Evolutionary conservation across 2,113 vertebrate species (phyloP).

Genomic region (Nycticryphes semicollaris): DNA sequence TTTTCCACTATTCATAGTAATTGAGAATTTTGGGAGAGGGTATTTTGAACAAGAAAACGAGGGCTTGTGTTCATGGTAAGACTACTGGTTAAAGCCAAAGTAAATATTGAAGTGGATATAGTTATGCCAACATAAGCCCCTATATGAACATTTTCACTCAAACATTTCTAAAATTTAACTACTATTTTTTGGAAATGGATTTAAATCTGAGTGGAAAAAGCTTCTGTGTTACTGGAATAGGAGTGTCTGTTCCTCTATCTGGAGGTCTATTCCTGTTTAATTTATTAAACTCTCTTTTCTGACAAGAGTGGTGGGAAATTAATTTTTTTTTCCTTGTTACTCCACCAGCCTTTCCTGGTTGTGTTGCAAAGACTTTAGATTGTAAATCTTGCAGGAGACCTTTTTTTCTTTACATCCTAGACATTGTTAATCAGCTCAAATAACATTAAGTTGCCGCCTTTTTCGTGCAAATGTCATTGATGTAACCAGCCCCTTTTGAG

Average conservation of each 20-base stretch:
- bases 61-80: slow-evolving; percentile 4
- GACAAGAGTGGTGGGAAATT: neutral
- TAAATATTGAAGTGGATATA: neutral
- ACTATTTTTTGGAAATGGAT: neutral
- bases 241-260: neutral
- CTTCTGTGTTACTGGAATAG: neutral
- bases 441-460: neutral
- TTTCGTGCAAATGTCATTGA: neutral
- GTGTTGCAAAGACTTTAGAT: neutral
- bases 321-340: neutral
- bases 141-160: neutral
- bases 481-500: neutral
- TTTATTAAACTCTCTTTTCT: neutral
- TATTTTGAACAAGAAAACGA: neutral
- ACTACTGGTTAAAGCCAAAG: neutral
- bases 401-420: neutral
- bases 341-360: neutral
- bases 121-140: neutral
- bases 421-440: neutral
- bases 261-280: neutral
- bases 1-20: neutral
- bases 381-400: neutral
- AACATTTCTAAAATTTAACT: neutral
- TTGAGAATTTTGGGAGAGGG: neutral
- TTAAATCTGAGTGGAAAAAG: neutral